Evolutionary conservation across 2,797 vertebrate species (phyloP), one percentile per base, ranked within the genome.

Genomic region (Malacoctenus gilli): DNA sequence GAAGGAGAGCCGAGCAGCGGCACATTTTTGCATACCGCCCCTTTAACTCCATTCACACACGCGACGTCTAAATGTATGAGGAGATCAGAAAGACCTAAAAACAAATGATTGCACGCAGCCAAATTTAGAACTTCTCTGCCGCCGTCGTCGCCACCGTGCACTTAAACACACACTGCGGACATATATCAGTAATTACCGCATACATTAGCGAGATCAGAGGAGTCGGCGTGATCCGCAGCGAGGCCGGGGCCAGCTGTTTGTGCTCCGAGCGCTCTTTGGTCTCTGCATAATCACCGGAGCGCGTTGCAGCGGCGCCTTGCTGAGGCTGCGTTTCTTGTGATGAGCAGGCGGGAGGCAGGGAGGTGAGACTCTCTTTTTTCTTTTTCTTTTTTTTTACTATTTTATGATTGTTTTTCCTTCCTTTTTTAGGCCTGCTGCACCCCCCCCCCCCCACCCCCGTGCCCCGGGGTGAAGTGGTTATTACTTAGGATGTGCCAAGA

Each of bases 181-280:
- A 59, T 39, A 31, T 71, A 79, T 80, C 50, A 58, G 77, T 84
- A 86, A 87, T 85, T 86, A 81, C 54, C 1, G 75, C 79, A 81
- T 84, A 77, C 57, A 87, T 87, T 82, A 82, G 59, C 62, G 72
- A 75, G 72, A 86, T 89, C 83, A 85, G 79, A 89, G 64, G 73
- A 56, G 61, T 62, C 52, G 23, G 35, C 23, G 1, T 59, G 81
- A 79, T 84, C 75, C 67, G 61, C 36, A 16, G 37, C 67, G 72
- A 83, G 80, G 68, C 64, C 12, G 12, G 59, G 59, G 68, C 73
- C 87, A 85, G 83, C 77, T 88, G 85, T 86, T 82, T 67, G 79
- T 32, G 61, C 82, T 68, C 39, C 10, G 19, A 80, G 65, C 61
- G 5, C 31, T 72, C 77, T 85, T 81, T 79, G 72, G 68, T 78